phyloP scores from a whole-genome alignment of 2,113 vertebrate species.

The Entelurus aequoreus region DNA sequence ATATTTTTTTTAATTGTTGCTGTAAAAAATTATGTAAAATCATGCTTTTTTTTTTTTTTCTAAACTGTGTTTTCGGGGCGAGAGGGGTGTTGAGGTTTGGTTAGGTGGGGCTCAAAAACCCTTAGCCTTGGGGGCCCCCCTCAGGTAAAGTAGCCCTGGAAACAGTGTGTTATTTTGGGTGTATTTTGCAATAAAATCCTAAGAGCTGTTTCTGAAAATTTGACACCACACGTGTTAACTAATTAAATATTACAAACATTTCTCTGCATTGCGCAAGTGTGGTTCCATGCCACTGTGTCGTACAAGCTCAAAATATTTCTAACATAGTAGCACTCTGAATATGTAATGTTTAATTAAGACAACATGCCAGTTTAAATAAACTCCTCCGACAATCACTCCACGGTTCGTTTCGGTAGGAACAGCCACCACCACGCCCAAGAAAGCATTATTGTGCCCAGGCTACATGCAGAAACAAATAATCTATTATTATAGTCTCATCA shows the following conservation, averaged over 20 bases:
- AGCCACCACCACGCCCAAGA: background rate
- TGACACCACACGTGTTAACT: no score
- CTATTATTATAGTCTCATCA: background rate
- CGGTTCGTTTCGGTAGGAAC: background rate
- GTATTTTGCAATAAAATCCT: no score
- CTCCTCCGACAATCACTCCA: background rate
- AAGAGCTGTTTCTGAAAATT: no score
- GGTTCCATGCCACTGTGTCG: background rate
- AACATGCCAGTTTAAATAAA: background rate
- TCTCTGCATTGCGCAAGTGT: background rate
- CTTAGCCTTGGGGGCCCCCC: no score
- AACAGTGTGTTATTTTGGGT: no score
- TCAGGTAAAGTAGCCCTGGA: no score
- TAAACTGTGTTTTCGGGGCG: no score
- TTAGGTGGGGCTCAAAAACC: no score
- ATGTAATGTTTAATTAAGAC: background rate
- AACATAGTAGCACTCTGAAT: background rate
- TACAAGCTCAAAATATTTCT: background rate
- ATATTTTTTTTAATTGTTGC: no score
- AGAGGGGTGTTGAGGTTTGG: no score
- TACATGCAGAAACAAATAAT: background rate
- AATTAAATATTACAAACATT: background rate
- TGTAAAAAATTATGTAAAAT: no score
- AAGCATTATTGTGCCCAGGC: background rate
- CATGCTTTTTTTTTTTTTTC: no score